These are phyloP conservation scores for Paguma larvata DNA, from an alignment of 2,797 vertebrate genomes.

Conservation along the genomic window DNA sequence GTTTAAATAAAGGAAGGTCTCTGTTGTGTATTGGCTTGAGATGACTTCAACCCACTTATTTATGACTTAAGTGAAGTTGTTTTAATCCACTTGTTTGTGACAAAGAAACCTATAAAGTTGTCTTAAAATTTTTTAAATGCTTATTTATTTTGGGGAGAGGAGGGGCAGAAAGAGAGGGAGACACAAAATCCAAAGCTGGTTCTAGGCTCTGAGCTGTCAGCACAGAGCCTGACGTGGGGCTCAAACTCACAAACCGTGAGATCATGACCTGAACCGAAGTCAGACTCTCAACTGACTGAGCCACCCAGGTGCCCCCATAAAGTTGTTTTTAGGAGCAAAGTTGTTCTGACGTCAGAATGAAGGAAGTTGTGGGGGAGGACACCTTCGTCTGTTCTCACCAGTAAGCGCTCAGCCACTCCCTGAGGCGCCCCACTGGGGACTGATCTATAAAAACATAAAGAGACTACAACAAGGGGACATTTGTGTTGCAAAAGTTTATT, in stretches of 20 bases:
- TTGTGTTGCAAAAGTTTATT: too few relatives aligned
- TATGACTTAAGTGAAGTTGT: neutral
- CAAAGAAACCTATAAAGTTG: neutral
- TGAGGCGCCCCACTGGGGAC: neutral
- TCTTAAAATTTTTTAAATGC: neutral
- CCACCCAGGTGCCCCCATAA: too few relatives aligned
- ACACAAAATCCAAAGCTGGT: too few relatives aligned
- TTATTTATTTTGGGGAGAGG: too few relatives aligned
- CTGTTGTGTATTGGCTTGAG: neutral
- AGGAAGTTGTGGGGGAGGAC: neutral
- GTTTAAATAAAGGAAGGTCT: neutral
- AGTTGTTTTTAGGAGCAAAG: too few relatives aligned
- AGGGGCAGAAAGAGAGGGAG: too few relatives aligned
- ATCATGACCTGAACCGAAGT: too few relatives aligned
- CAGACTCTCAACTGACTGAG: too few relatives aligned
- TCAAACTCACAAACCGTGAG: too few relatives aligned
- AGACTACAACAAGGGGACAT: neutral
- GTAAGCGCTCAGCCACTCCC: neutral
- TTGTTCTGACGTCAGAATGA: neutral
- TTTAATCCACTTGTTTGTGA: neutral
- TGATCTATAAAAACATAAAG: neutral
- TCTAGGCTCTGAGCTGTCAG: too few relatives aligned
- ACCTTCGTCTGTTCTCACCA: neutral
- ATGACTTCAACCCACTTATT: neutral
- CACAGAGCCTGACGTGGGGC: too few relatives aligned